Evolutionary conservation across 37 sponge, comb jelly and placozoan species (phyloP).

Genomic region (Trichoplax adhaerens): DNA sequence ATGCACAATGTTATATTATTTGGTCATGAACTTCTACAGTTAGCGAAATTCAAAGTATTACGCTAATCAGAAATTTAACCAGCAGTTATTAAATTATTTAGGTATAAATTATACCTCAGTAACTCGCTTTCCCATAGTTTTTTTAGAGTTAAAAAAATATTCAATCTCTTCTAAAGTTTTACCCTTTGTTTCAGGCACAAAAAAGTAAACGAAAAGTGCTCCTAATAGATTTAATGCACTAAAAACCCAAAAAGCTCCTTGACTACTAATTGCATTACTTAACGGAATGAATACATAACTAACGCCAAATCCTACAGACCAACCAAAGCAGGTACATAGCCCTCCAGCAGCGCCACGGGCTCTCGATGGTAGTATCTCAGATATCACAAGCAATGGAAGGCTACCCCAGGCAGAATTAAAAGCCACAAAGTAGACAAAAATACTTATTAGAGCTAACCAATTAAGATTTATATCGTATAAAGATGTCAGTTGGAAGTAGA

Average conservation of each 20-base stretch:
- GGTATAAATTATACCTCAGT: no score
- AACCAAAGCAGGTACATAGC: conserved; percentile 37
- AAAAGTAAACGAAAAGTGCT: conserved; percentile 41
- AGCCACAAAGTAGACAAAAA: conserved; percentile 32
- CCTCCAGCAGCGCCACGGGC: conserved; percentile 34
- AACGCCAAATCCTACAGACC: conserved; percentile 37
- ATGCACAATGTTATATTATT: no score
- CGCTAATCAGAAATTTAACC: no score
- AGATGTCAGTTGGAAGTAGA: no score
- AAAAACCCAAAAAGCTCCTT: conserved; percentile 15
- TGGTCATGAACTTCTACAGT: no score
- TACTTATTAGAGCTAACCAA: conserved; percentile 15
- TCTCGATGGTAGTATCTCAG: conserved; percentile 53
- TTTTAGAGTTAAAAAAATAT: conserved; percentile 13
- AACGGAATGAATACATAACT: conserved; percentile 20
- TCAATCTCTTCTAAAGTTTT: conserved; percentile 68
- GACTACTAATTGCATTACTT: not conserved
- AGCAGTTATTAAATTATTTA: no score
- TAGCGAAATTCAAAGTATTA: no score
- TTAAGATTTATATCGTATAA: not conserved
- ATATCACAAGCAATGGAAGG: conserved; percentile 55
- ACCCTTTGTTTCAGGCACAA: conserved; percentile 81
- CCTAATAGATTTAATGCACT: conserved; percentile 7
- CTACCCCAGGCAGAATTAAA: conserved; percentile 66
- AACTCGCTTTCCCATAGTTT: no score